Percentiles rank a stretch among this genome's conserved stretches.
These are phyloP conservation scores for Temnothorax curvispinosus DNA, from an alignment of 1,140 invertebrate genomes.

Conservation along the genomic window DNA sequence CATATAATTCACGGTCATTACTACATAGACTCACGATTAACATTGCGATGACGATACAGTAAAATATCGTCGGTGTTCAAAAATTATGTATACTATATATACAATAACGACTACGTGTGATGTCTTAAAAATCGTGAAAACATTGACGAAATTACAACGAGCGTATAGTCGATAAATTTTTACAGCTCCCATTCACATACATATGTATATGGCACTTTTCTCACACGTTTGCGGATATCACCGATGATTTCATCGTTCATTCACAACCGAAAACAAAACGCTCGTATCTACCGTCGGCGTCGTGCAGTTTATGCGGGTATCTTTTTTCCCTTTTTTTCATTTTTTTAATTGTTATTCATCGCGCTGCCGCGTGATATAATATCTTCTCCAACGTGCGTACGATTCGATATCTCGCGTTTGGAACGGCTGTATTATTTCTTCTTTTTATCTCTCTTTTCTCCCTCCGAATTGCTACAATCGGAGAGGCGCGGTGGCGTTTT, in stretches of 20 bases:
- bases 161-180: conserved; percentile 37
- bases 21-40: neutral
- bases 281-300: conserved; percentile 4
- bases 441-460: neutral
- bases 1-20: neutral
- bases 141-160: neutral
- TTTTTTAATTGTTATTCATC: conserved; percentile 48
- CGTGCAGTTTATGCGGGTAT: neutral
- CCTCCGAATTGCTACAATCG: neutral
- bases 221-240: neutral
- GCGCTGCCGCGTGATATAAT: neutral
- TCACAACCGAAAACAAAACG: conserved; percentile 46
- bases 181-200: neutral
- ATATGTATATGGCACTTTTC: neutral
- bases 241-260: conserved; percentile 45
- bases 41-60: neutral
- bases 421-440: neutral
- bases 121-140: conserved; percentile 18
- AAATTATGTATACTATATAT: conserved; percentile 23
- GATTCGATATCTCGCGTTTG: conserved; percentile 16
- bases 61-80: neutral
- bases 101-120: neutral
- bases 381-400: neutral
- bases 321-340: neutral
- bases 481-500: neutral